Conservation (phyloP, 2,113 vertebrate species). For the Bucco capensis region DNA sequence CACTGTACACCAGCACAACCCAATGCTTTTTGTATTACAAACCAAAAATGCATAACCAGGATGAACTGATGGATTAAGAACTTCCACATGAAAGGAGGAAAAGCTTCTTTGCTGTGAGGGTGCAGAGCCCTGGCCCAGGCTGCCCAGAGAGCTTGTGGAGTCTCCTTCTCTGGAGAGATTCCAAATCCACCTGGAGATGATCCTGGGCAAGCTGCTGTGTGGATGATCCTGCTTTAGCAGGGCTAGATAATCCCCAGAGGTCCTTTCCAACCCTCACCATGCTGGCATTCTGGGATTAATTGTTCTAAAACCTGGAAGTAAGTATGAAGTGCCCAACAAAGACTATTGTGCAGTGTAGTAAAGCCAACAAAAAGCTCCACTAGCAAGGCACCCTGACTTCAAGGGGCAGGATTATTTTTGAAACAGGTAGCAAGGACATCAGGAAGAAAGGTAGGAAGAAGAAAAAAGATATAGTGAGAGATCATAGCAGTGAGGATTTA, state of each 20-base stretch:
- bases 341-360: background rate
- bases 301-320: background rate
- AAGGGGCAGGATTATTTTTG: background rate
- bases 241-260: too few species aligned
- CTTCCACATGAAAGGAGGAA: too few species aligned
- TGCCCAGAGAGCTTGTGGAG: too few species aligned
- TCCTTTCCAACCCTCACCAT: too few species aligned
- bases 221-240: too few species aligned
- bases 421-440: background rate
- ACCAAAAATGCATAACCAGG: background rate
- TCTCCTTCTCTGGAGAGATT: too few species aligned
- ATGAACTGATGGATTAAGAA: background rate
- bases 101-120: too few species aligned
- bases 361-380: background rate
- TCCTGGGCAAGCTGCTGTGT: too few species aligned
- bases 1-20: accelerated
- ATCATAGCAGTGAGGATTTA: background rate
- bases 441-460: background rate
- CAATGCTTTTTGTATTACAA: background rate
- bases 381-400: background rate
- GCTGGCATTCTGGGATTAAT: background rate
- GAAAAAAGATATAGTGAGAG: background rate
- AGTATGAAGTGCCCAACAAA: background rate
- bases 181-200: too few species aligned
- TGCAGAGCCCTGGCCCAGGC: too few species aligned